Base-by-base conservation (phyloP, 2,113 vertebrate species). In the Erythrolamprus reginae region DNA sequence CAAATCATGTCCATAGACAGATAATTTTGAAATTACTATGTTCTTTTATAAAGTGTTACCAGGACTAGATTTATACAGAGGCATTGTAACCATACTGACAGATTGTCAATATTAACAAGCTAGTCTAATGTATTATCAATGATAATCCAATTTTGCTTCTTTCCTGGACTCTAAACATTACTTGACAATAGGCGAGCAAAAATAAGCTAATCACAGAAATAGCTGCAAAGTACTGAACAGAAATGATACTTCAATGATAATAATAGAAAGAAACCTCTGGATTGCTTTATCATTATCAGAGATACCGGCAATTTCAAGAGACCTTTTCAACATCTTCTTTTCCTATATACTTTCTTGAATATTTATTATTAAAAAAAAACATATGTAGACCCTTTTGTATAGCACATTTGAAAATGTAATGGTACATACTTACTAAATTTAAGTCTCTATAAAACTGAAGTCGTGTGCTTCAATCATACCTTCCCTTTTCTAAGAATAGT, bases 81-180 rank as follows among this genome's bases (percentile, higher is more conserved):
- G 94, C 89, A 94, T 95, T 95, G 95, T 93, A 96, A 95, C 94
- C 88, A 90, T 93, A 96, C 94, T 21, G 95, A 96, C 95, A 95
- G 93, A 5, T 95, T 96, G 95, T 96, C 95, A 95, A 96, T 96
- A 96, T 96, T 96, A 96, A 96, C 96, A 96, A 95, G 95, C 95
- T 94, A 90, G 92, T 95, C 94, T 96, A 96, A 96, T 95, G 95
- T 93, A 95, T 93, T 95, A 96, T 96, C 95, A 96, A 96, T 96
- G 95, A 93, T 96, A 96, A 96, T 96, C 95, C 95, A 95, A 96
- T 96, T 96, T 96, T 95, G 91, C 91, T 93, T 96, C 95, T 95
- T 95, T 95, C 92, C 93, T 87, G 94, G 92, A 94, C 95, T 95
- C 93, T 93, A 94, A 93, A 82, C 93, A 90, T 91, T 93, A 94